Base-by-base conservation (phyloP, 2,888 invertebrate genomes). In the Drosophila cyrtoloma region DNA sequence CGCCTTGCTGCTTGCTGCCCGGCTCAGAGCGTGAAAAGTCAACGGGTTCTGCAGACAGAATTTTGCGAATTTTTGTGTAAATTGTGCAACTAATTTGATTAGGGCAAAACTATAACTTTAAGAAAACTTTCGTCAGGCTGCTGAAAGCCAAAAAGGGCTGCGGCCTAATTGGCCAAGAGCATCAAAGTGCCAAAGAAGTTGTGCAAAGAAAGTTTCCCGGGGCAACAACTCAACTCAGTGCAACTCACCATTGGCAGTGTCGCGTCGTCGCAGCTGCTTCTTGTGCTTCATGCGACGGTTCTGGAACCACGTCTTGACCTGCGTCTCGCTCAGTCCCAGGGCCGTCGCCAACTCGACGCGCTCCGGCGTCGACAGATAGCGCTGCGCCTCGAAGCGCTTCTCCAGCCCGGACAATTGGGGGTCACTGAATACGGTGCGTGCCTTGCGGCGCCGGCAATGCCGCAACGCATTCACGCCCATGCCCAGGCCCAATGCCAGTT, bases 281-380 rank as follows among this genome's bases (percentile, higher is more conserved):
- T 98, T 98, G 93, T 98, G 98, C 92, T 98, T 98, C 99, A 99
- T 99, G 85, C 99, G 94, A 33, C 99, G 94, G 94, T 99, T 99
- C 94, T 99, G 99, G 94, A 99, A 99, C 99, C 99, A 99, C 73
- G 99, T 99, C 94, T 99, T 99, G 78, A 99, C 98, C 95, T 99
- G 96, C 0, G 99, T 99, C 94, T 99, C 99, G 19, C 98, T 98
- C 26, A 99, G 95, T 92, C 97, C 98, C 58, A 99, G 95, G 0
- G 98, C 98, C 0, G 97, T 96, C 0, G 99, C 99, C 68, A 99
- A 94, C 93, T 99, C 99, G 16, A 99, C 98, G 9, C 99, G 94
- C 93, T 99, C 99, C 0, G 99, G 99, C 0, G 99, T 99, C 26
- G 98, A 98, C 3, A 99, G 95, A 94, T 99, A 88, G 69, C 98